phyloP scores from a whole-genome alignment of 2,113 vertebrate genomes.

The Laticauda laticaudata region DNA sequence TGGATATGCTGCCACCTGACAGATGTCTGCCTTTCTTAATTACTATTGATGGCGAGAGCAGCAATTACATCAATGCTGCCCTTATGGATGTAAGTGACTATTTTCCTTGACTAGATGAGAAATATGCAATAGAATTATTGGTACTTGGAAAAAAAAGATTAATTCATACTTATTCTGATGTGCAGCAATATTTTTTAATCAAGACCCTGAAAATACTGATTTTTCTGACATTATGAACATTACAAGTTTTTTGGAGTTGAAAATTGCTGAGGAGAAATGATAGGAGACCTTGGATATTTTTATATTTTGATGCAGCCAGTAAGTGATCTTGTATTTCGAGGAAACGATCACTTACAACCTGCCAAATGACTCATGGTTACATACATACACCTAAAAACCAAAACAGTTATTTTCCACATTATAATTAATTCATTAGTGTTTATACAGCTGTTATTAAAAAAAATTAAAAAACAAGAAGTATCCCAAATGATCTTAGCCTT shows the following conservation, averaged over 20 bases:
- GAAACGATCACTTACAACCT: not conserved
- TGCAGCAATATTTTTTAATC: conserved; percentile 36
- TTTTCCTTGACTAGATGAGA: conserved; percentile 58
- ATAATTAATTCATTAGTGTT: not conserved
- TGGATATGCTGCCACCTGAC: conserved; percentile 97
- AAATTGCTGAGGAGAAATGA: conserved; percentile 12
- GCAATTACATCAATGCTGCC: conserved; percentile 99
- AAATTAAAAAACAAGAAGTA: not conserved
- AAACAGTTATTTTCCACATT: not conserved
- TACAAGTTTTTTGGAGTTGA: not conserved
- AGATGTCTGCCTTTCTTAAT: conserved; percentile 99
- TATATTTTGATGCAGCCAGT: conserved; percentile 5
- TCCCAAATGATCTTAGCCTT: not conserved
- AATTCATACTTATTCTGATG: conserved; percentile 37
- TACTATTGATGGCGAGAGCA: conserved; percentile 98
- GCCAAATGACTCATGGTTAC: not conserved
- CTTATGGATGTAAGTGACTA: conserved; percentile 96
- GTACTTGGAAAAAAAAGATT: conserved; percentile 13
- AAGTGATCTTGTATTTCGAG: not conserved
- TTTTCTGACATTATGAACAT: conserved; percentile 12
- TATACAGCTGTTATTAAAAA: not conserved
- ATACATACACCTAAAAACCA: not conserved
- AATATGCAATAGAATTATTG: conserved; percentile 31
- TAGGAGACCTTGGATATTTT: conserved; percentile 2
- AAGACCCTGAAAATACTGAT: not conserved